Evolutionary conservation across 1,140 invertebrate genomes (phyloP).

Genomic region (Conus betulinus): DNA sequence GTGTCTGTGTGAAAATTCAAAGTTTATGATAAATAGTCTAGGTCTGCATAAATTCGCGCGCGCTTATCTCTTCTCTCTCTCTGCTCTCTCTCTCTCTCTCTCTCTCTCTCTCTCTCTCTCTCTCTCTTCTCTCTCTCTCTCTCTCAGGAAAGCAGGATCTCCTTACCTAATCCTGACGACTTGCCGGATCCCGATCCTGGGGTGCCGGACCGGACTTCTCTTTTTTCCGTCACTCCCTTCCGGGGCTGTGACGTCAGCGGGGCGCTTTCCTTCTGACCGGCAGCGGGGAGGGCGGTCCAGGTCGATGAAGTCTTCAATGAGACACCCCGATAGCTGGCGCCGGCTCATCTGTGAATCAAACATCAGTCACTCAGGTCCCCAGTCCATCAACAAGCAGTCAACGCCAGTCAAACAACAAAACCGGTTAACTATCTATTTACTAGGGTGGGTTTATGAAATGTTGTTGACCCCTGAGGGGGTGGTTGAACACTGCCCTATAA

Average conservation of each 20-base stretch:
- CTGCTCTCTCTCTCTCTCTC: no score
- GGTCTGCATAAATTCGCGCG: no score
- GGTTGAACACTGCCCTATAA: no score
- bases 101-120: no score
- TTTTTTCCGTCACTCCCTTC: neutral
- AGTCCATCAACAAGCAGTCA: no score
- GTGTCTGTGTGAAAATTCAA: no score
- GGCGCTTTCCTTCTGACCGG: neutral
- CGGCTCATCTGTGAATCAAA: neutral
- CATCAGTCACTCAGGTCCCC: neutral
- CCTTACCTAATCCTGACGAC: neutral
- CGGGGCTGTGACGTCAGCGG: slow-evolving; percentile 8
- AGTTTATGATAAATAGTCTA: no score
- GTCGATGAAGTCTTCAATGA: slow-evolving; percentile 32
- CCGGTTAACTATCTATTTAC: neutral
- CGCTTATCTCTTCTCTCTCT: no score
- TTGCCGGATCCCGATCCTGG: no score
- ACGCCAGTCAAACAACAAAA: no score
- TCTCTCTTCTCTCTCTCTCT: neutral
- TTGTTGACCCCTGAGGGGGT: neutral
- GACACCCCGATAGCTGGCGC: slow-evolving; percentile 15
- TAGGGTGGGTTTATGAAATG: neutral
- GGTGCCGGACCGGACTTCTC: slow-evolving; percentile 7
- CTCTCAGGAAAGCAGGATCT: neutral
- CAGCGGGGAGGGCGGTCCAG: slow-evolving; percentile 8